A percentile compares a stretch with the other conserved stretches of the same genome.
These are phyloP conservation scores for Hartigia nigra DNA, from an alignment of 2,888 invertebrate genomes.

Conservation along the genomic window DNA sequence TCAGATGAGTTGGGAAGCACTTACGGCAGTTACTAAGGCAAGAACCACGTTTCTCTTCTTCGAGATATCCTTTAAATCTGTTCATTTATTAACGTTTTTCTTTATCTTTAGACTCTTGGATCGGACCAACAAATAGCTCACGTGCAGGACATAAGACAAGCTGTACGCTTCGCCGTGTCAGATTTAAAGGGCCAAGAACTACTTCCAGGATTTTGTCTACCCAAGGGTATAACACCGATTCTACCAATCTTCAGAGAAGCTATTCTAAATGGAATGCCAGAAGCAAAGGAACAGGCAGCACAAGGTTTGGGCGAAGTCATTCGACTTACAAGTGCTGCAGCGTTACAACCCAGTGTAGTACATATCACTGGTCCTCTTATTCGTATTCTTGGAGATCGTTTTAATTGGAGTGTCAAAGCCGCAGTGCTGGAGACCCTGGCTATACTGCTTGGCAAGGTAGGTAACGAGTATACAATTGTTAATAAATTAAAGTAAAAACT, in stretches of 20 bases:
- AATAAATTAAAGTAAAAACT: background rate
- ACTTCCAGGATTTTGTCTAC: conserved; percentile 92
- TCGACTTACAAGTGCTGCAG: conserved; percentile 83
- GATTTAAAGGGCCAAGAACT: conserved; percentile 83
- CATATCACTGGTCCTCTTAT: conserved; percentile 98
- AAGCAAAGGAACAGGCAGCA: conserved; percentile 95
- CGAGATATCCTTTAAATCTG: background rate
- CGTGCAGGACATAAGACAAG: conserved; percentile 91
- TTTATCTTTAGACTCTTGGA: conserved; percentile 74
- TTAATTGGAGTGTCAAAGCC: conserved; percentile 93
- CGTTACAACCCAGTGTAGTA: conserved; percentile 94
- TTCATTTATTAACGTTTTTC: conserved; percentile 8
- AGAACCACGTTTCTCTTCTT: conserved; percentile 9
- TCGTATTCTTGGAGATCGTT: conserved; percentile 95
- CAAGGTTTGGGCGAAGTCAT: conserved; percentile 87
- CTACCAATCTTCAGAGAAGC: conserved; percentile 96
- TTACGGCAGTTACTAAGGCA: conserved; percentile 87
- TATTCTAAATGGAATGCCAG: conserved; percentile 93
- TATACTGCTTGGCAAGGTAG: conserved; percentile 88
- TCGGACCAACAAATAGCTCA: conserved; percentile 86
- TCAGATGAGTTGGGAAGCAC: conserved; percentile 90
- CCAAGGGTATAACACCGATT: conserved; percentile 93
- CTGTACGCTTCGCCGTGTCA: conserved; percentile 89
- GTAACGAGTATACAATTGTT: background rate
- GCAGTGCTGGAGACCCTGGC: conserved; percentile 96